These are phyloP conservation scores for Fragum whitleyi DNA, from an alignment of 2,888 invertebrate genomes.

Conservation along the genomic window DNA sequence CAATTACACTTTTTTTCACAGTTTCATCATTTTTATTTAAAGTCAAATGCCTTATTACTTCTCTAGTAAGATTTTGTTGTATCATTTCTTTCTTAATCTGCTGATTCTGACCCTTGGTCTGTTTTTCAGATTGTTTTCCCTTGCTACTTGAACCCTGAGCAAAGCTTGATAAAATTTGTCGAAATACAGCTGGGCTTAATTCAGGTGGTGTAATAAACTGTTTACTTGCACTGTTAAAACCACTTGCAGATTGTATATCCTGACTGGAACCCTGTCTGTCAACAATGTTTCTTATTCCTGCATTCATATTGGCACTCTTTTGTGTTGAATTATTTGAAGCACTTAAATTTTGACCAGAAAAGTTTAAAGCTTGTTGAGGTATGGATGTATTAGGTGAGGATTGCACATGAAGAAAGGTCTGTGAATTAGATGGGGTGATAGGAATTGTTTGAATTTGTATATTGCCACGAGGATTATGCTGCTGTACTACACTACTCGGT, in stretches of 20 bases:
- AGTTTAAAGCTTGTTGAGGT: not conserved
- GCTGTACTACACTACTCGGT: not conserved
- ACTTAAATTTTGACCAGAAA: not conserved
- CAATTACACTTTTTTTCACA: conserved; percentile 41
- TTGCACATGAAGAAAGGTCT: not conserved
- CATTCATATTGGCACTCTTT: not conserved
- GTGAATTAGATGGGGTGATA: not conserved
- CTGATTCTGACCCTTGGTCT: not conserved
- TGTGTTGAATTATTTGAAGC: not conserved
- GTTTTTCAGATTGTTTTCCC: not conserved
- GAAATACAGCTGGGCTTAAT: conserved; percentile 59
- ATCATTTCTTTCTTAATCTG: not conserved
- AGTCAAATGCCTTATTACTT: conserved; percentile 10
- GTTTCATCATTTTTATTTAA: conserved; percentile 28
- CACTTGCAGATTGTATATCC: not conserved
- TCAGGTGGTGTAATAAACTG: conserved; percentile 53
- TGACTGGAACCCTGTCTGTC: not conserved
- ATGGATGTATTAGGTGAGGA: not conserved
- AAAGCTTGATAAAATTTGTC: conserved; percentile 55
- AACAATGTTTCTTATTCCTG: not conserved
- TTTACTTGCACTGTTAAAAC: not conserved
- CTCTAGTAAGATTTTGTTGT: conserved; percentile 8
- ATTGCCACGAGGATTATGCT: not conserved
- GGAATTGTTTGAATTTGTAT: conserved; percentile 9
- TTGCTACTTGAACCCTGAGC: conserved; percentile 29